Conservation (phyloP, 2,888 invertebrate species). For the Melanostoma mellinum region DNA sequence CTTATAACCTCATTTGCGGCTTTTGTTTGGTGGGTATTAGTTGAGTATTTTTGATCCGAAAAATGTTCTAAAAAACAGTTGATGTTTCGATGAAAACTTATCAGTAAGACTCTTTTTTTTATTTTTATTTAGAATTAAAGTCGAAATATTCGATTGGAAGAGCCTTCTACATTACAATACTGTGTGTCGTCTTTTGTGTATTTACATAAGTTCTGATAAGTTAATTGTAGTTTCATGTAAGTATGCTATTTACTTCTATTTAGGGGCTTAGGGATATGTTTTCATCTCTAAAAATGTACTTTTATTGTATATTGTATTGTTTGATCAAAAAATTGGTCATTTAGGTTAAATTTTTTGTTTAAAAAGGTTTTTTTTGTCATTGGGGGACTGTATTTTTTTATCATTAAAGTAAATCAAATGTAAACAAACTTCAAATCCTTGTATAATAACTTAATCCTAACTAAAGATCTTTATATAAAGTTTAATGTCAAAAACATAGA, state of each 20-base stretch:
- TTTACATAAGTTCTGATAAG: slow-evolving; percentile 49
- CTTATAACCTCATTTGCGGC: slow-evolving; percentile 51
- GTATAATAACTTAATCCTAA: slow-evolving; percentile 42
- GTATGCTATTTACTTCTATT: slow-evolving; percentile 27
- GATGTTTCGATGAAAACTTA: slow-evolving; percentile 30
- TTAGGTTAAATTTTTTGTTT: neutral
- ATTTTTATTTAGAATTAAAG: neutral
- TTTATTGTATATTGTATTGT: slow-evolving; percentile 23
- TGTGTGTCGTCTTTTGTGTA: slow-evolving; percentile 44
- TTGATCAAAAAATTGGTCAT: slow-evolving; percentile 61
- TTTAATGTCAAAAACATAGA: slow-evolving; percentile 42
- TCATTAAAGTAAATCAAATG: slow-evolving; percentile 1
- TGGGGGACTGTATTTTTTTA: slow-evolving; percentile 55
- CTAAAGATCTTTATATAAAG: slow-evolving; percentile 18
- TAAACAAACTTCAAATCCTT: slow-evolving; percentile 27
- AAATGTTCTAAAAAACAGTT: slow-evolving; percentile 27
- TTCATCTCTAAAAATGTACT: slow-evolving; percentile 34
- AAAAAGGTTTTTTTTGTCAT: slow-evolving; percentile 56
- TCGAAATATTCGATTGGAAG: slow-evolving; percentile 19
- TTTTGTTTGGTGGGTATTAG: slow-evolving; percentile 68
- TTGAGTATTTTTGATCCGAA: slow-evolving; percentile 69
- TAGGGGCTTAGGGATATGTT: slow-evolving; percentile 65
- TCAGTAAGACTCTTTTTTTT: slow-evolving; percentile 19
- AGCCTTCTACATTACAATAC: slow-evolving; percentile 14
- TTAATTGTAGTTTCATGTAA: slow-evolving; percentile 18